Percentiles rank a stretch among this genome's conserved stretches.
Evolutionary conservation across 2,113 vertebrate genomes (phyloP).

Genomic region (Rhipidura dahli): DNA sequence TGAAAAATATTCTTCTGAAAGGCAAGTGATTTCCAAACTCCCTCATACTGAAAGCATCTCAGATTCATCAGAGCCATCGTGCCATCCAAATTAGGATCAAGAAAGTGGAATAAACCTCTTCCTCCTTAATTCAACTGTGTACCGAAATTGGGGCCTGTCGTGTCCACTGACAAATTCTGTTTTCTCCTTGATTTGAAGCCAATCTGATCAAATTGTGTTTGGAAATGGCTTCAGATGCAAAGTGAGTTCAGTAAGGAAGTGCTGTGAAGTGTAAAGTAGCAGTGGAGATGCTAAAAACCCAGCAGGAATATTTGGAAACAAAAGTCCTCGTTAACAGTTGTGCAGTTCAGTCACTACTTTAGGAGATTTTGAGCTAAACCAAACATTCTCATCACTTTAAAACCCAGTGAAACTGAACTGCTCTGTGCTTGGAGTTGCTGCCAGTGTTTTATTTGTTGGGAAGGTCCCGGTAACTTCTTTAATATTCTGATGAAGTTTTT

Average conservation of each 20-base stretch:
- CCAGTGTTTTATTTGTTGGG: background rate
- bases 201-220: background rate
- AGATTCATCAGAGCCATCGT: background rate
- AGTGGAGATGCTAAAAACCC: background rate
- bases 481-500: background rate
- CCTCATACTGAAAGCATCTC: background rate
- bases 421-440: background rate
- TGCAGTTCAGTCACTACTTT: background rate
- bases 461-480: background rate
- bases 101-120: background rate
- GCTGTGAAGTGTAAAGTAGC: background rate
- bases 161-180: background rate
- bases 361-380: background rate
- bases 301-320: background rate
- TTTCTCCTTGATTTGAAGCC: background rate
- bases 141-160: background rate
- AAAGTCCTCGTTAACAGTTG: background rate
- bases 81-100: background rate
- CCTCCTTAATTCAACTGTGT: background rate
- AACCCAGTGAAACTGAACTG: no score
- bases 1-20: background rate
- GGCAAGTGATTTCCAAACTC: background rate
- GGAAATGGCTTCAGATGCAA: background rate
- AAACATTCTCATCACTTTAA: background rate
- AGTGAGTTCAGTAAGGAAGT: background rate